A percentile compares a stretch with the other conserved stretches of the same genome.
phyloP scores from a whole-genome alignment of 2,113 vertebrate genomes.

The Mixornis gularis region DNA sequence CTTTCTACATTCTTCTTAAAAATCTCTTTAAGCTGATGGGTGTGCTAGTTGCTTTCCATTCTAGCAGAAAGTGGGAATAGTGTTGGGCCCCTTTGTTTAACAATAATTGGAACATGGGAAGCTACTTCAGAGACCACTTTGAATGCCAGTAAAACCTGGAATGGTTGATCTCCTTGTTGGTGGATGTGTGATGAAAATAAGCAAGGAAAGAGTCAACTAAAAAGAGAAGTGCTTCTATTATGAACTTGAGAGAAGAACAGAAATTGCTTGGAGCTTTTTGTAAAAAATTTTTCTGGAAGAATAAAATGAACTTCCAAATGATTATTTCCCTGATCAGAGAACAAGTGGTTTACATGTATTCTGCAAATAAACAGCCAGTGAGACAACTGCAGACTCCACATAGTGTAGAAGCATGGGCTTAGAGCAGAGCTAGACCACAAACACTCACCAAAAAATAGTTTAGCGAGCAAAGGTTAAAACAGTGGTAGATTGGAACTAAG shows the following conservation, averaged over 20 bases:
- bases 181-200: not conserved
- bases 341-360: not conserved
- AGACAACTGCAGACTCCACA: not conserved
- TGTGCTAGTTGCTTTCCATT: conserved; percentile 5
- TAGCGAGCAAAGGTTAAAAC: not conserved
- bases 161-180: not conserved
- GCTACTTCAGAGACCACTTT: not conserved
- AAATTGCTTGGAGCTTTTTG: not conserved
- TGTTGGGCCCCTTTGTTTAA: conserved; percentile 6
- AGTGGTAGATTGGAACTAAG: not conserved
- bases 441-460: not conserved
- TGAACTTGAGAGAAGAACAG: not conserved
- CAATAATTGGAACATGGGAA: conserved; percentile 21
- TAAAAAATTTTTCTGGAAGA: not conserved
- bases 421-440: not conserved
- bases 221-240: not conserved
- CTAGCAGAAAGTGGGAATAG: conserved; percentile 4
- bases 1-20: conserved; percentile 16
- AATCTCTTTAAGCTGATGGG: conserved; percentile 19
- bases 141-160: not conserved
- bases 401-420: not conserved
- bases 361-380: not conserved
- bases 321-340: not conserved
- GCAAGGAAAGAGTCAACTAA: not conserved
- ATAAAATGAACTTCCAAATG: not conserved